Conservation (phyloP, 2,888 invertebrate genomes). For the Dasypogon diadema region DNA sequence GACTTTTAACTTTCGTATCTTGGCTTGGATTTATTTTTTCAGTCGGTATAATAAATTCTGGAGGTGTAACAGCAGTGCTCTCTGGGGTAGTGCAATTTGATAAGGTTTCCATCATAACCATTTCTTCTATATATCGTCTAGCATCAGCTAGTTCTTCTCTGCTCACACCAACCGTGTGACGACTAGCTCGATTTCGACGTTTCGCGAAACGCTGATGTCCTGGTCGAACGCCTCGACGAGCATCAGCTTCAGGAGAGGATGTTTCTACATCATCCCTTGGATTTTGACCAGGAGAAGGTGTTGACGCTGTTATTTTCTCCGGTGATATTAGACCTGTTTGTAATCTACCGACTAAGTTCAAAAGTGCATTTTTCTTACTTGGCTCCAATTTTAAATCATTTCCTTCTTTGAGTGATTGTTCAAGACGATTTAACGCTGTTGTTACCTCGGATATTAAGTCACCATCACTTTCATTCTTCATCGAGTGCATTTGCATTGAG, state of each 20-base stretch:
- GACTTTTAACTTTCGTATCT: constrained; percentile 60
- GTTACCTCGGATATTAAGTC: constrained; percentile 82
- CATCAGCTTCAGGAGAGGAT: constrained; percentile 62
- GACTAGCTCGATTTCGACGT: constrained; percentile 74
- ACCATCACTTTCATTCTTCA: constrained; percentile 69
- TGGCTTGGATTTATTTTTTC: constrained; percentile 70
- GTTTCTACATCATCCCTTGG: constrained; percentile 58
- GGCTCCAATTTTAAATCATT: constrained; percentile 69
- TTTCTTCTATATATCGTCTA: constrained; percentile 79
- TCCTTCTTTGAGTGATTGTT: constrained; percentile 77
- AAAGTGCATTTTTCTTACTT: constrained; percentile 73
- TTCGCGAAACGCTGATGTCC: constrained; percentile 70
- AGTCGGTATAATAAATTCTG: constrained; percentile 60
- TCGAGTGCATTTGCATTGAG: constrained; percentile 71
- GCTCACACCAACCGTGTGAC: constrained; percentile 88
- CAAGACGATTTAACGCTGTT: constrained; percentile 79
- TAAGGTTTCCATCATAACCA: constrained; percentile 68
- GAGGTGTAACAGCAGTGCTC: constrained; percentile 58
- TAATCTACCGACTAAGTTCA: constrained; percentile 78
- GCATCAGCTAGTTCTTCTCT: constrained; percentile 85
- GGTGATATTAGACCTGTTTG: constrained; percentile 72
- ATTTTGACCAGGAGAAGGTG: constrained; percentile 56
- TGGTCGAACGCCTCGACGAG: constrained; percentile 63
- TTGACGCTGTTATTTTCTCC: constrained; percentile 62
- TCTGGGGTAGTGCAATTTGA: constrained; percentile 62